Base-by-base conservation (phyloP, 37 sponge, comb jelly and placozoan genomes). In the Trichoplax adhaerens region DNA sequence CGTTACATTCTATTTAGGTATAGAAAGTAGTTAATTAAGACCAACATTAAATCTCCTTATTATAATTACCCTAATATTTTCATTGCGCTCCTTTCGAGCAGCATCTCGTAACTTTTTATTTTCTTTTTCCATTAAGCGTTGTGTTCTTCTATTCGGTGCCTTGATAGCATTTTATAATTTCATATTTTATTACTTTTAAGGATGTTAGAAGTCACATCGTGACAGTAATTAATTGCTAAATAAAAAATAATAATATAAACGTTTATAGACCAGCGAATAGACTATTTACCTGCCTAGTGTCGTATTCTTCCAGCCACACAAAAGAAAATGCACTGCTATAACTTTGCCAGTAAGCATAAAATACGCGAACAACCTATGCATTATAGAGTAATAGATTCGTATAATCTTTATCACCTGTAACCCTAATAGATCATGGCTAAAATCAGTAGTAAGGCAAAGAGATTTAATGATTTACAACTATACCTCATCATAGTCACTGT, bases 311-410 rank as follows among this genome's bases (percentile, higher is more conserved):
- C 49, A 74, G 65, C 97, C 97, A 95, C 48, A 79, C 81, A 73
- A 76, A 95, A 0, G 86, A 80, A 67, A 78, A 85, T 57, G 69
- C 58, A 12, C 92, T 91, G 6, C 76, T 79, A 65, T 87, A 95
- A 71, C 97, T 95, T 70, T 87, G 88, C 97, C 97, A 95, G 80
- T 83, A 83, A 10, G 78, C 86, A 66, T 95, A 95, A 78, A 95
- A 95, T 0, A 51, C 6, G 61, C 80, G 83, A 1, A 88, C 88
- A 29, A 79, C 65, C 68, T 29, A 29, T 29, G 29, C 29, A 29
- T 29, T 29, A 29, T 29, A 29, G 29, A 29, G 29, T 29, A 29
- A 29, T 29, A 29, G 29, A 29, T 29, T 29, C 29, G 29, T 29
- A 29, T 29, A 29, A 29, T 29, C 29, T 29, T 29, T 29, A 29